These are phyloP conservation scores for Creontiades dilutus DNA, from an alignment of 2,888 invertebrate genomes.

Conservation along the genomic window DNA sequence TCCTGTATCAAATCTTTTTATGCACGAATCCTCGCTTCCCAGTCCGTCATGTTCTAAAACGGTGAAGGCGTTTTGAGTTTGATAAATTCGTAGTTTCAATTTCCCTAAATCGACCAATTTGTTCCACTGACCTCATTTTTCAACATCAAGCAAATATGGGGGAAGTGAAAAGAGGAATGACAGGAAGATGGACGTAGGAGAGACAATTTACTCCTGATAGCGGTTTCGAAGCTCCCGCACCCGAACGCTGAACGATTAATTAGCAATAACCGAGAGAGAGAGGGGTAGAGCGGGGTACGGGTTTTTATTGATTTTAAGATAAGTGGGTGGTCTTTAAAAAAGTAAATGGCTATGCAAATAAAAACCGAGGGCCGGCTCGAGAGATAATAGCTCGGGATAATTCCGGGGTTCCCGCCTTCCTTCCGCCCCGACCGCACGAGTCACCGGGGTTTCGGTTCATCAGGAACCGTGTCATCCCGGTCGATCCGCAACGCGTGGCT, in stretches of 20 bases:
- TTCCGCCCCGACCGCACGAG: constrained; percentile 9
- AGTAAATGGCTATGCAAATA: constrained; percentile 42
- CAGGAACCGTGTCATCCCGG: constrained; percentile 33
- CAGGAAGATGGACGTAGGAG: neutral
- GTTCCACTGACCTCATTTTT: no score
- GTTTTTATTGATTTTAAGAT: constrained; percentile 36
- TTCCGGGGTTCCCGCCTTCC: constrained; percentile 7
- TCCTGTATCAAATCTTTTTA: no score
- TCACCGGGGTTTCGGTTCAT: constrained; percentile 21
- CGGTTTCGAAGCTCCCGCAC: neutral
- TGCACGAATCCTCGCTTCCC: no score
- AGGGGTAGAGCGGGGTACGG: neutral
- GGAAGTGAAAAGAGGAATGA: neutral
- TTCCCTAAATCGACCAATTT: no score
- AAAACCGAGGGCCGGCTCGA: neutral
- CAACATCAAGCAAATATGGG: no score
- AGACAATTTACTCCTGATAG: neutral
- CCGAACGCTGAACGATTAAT: neutral
- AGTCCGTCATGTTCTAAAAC: no score
- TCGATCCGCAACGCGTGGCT: neutral
- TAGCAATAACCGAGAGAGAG: constrained; percentile 14
- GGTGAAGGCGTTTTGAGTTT: no score
- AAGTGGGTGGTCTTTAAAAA: constrained; percentile 37
- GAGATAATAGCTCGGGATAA: constrained; percentile 21
- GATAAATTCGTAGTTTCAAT: no score